Evolutionary conservation across 1,140 invertebrate genomes (phyloP).

Genomic region (Ganaspis sp.): DNA sequence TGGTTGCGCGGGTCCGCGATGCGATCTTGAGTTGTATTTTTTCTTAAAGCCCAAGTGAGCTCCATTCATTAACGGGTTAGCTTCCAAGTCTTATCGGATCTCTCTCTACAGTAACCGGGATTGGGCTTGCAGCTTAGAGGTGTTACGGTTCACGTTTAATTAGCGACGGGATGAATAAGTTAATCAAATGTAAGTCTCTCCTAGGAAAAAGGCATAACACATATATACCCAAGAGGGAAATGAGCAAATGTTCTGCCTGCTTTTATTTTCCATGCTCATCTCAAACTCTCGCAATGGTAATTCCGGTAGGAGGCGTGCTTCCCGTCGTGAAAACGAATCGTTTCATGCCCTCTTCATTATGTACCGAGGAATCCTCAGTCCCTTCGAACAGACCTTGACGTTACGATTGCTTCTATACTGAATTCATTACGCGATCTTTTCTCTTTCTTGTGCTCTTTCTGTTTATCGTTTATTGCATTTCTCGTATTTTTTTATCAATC

Average conservation of each 20-base stretch:
- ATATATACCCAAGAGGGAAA: background rate
- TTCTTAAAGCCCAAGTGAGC: constrained; percentile 48
- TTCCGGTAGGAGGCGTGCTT: constrained; percentile 40
- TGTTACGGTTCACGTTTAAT: constrained; percentile 74
- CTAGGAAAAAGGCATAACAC: background rate
- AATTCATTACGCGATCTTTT: constrained; percentile 38
- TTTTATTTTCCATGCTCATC: constrained; percentile 19
- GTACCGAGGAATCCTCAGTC: constrained; percentile 36
- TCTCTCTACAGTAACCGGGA: constrained; percentile 54
- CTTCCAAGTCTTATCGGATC: constrained; percentile 68
- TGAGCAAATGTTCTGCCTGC: background rate
- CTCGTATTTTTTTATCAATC: too few species aligned
- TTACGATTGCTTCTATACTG: constrained; percentile 38
- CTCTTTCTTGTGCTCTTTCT: background rate
- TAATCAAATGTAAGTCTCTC: constrained; percentile 64
- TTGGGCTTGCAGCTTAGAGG: constrained; percentile 62
- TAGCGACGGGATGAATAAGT: constrained; percentile 73
- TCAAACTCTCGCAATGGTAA: constrained; percentile 26
- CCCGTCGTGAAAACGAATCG: constrained; percentile 46
- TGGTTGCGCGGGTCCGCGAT: constrained; percentile 35
- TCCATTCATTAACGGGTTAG: constrained; percentile 69
- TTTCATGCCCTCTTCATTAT: constrained; percentile 49
- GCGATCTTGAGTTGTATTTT: constrained; percentile 47
- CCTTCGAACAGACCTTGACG: constrained; percentile 50
- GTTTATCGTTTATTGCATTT: background rate